Conservation (phyloP, 2,113 vertebrate genomes). For the Alectura lathami region DNA sequence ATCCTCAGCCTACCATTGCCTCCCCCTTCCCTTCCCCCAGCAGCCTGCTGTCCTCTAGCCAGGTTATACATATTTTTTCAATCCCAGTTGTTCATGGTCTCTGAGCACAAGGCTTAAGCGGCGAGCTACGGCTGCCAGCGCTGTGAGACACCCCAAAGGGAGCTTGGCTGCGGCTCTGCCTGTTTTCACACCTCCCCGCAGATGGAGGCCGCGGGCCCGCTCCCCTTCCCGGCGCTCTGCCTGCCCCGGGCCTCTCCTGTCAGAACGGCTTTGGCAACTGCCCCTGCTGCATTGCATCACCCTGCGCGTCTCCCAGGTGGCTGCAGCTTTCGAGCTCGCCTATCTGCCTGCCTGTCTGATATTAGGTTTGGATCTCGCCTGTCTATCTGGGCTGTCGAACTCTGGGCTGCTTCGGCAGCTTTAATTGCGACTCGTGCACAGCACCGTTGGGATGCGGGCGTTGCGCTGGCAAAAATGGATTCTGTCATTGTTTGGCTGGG, state of each 20-base stretch:
- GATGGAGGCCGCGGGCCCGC: background rate
- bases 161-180: conserved; percentile 14
- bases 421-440: background rate
- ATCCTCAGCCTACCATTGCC: background rate
- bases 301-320: conserved; percentile 6
- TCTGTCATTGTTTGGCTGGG: background rate
- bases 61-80: conserved; percentile 60
- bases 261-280: conserved; percentile 33
- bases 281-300: conserved; percentile 49
- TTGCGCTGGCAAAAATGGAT: background rate
- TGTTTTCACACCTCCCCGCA: conserved; percentile 46
- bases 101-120: conserved; percentile 34
- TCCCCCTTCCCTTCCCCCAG: background rate
- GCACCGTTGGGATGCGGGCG: background rate
- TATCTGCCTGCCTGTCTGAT: background rate
- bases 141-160: conserved; percentile 33
- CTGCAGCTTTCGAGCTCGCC: conserved; percentile 30
- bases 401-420: background rate
- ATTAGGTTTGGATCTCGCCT: background rate
- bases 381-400: background rate
- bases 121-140: background rate
- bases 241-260: conserved; percentile 9
- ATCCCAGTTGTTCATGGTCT: conserved; percentile 4
- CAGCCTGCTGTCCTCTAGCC: conserved; percentile 48
- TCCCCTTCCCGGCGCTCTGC: background rate